phyloP scores from a whole-genome alignment of 1,140 invertebrate genomes.

The Mactra quadrangularis region DNA sequence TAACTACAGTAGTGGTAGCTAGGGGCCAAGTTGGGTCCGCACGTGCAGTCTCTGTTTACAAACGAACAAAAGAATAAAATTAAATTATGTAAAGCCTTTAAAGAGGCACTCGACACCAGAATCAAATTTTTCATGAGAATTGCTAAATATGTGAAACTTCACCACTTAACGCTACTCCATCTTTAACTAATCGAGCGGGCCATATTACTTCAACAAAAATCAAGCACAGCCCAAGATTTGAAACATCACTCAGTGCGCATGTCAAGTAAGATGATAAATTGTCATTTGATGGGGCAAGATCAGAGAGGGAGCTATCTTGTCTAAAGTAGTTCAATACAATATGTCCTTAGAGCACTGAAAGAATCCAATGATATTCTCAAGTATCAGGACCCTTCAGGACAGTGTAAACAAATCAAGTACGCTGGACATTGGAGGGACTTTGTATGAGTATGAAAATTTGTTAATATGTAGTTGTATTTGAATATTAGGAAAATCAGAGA shows the following conservation, averaged over 20 bases:
- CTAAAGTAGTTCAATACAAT: conserved; percentile 21
- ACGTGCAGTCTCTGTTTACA: conserved; percentile 34
- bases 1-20: background rate
- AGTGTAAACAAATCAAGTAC: background rate
- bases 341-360: conserved; percentile 17
- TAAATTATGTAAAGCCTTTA: conserved; percentile 54
- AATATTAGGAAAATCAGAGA: no score
- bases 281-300: conserved; percentile 42
- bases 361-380: conserved; percentile 22
- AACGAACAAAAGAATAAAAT: conserved; percentile 51
- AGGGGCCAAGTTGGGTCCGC: conserved; percentile 5
- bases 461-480: no score
- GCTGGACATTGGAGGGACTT: no score
- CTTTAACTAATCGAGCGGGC: conserved; percentile 55
- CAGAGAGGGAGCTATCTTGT: conserved; percentile 52
- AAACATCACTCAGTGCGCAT: conserved; percentile 20
- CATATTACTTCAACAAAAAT: conserved; percentile 42
- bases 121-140: conserved; percentile 57
- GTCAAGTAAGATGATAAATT: conserved; percentile 49
- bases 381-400: background rate
- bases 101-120: conserved; percentile 29
- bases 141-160: conserved; percentile 43
- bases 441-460: no score
- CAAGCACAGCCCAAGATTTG: conserved; percentile 40
- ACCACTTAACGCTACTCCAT: conserved; percentile 30